Percentiles rank a stretch among this genome's conserved stretches.
These are phyloP conservation scores for Mellilla xanthometata DNA, from an alignment of 2,888 invertebrate species.

Conservation along the genomic window DNA sequence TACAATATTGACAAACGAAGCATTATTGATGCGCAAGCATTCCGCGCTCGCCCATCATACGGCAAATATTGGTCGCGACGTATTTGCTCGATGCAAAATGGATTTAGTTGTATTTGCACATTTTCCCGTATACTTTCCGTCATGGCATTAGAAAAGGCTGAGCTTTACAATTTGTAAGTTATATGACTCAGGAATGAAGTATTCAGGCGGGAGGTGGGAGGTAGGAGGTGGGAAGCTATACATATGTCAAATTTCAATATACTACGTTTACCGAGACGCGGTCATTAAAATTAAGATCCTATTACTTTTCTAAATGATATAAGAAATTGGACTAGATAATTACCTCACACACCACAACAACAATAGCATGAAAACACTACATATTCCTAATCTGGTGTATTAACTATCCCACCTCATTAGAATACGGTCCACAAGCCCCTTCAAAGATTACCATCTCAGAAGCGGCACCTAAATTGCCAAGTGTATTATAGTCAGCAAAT, in stretches of 20 bases:
- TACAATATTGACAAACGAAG: conserved; percentile 8
- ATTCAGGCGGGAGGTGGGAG: no score
- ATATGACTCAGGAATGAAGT: no score
- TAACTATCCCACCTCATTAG: conserved; percentile 19
- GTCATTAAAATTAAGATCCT: no score
- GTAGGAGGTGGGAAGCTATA: no score
- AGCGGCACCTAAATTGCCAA: conserved; percentile 35
- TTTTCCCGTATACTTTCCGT: conserved; percentile 34
- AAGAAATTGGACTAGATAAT: no score
- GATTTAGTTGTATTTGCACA: conserved; percentile 44
- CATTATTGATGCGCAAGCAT: conserved; percentile 12
- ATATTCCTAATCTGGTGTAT: conserved; percentile 11
- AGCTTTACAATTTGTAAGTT: conserved; percentile 11
- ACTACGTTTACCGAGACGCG: no score
- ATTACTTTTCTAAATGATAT: no score
- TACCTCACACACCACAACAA: no score
- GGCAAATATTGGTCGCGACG: conserved; percentile 42
- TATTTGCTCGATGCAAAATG: conserved; percentile 44
- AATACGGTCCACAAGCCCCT: conserved; percentile 21
- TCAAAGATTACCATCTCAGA: conserved; percentile 28
- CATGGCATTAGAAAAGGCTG: conserved; percentile 13
- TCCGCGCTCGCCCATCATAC: conserved; percentile 30
- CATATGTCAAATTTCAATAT: no score
- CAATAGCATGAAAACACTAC: neutral
- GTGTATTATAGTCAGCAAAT: conserved; percentile 58